phyloP scores from a whole-genome alignment of 2,797 vertebrate species.

The Myiotriccus ornatus region DNA sequence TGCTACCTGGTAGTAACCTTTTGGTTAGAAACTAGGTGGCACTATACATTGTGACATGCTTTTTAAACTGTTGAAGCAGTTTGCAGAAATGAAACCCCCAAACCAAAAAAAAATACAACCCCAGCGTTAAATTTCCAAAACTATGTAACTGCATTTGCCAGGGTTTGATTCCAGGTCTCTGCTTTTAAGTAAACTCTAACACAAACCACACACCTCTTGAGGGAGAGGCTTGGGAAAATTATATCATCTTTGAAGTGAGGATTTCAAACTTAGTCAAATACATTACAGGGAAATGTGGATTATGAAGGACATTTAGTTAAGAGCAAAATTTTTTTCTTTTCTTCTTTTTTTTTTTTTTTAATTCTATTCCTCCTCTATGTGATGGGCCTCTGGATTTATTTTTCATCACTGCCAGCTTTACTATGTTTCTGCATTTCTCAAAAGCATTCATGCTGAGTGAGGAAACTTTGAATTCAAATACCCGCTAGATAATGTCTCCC shows the following conservation, averaged over 20 bases:
- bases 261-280: neutral
- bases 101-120: neutral
- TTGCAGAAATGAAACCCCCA: neutral
- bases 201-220: conserved; percentile 43
- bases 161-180: conserved; percentile 6
- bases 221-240: conserved; percentile 24
- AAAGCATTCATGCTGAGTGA: neutral
- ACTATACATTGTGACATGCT: neutral
- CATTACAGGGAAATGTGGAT: neutral
- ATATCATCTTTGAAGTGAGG: neutral
- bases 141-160: neutral
- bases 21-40: conserved; percentile 18
- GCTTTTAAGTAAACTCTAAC: conserved; percentile 15
- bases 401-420: neutral
- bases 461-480: neutral
- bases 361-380: neutral
- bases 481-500: neutral
- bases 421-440: neutral
- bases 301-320: neutral
- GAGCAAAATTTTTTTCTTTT: neutral
- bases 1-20: neutral
- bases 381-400: neutral
- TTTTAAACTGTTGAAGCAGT: neutral
- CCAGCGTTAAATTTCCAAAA: neutral
- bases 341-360: neutral